phyloP scores from a whole-genome alignment of 2,113 vertebrate species.

The Sinocyclocheilus anophthalmus region DNA sequence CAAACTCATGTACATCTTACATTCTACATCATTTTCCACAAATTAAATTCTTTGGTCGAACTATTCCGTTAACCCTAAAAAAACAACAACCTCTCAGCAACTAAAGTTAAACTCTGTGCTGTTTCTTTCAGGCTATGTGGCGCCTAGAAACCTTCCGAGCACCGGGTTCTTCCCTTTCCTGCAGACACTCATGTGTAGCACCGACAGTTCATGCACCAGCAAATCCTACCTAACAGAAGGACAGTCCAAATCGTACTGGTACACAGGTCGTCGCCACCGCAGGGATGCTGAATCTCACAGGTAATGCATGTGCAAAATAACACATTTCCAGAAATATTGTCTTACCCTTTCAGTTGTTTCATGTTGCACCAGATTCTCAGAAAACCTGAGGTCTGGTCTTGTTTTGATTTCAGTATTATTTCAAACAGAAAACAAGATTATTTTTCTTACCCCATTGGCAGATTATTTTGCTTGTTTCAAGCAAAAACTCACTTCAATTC shows the following conservation, averaged over 20 bases:
- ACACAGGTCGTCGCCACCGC: conserved; percentile 15
- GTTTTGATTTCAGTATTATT: not conserved
- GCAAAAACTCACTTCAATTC: too few relatives aligned
- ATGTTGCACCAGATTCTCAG: not conserved
- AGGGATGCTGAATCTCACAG: conserved; percentile 39
- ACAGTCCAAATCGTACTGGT: not conserved
- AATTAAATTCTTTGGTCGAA: too few relatives aligned
- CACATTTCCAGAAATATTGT: not conserved
- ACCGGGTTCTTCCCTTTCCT: conserved; percentile 92
- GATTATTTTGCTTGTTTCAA: too few relatives aligned
- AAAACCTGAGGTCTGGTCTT: not conserved
- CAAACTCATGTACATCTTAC: not conserved
- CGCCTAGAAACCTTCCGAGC: conserved; percentile 91
- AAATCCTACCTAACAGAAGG: conserved; percentile 69
- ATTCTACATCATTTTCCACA: not conserved
- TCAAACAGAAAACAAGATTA: too few relatives aligned
- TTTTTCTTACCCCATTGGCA: too few relatives aligned
- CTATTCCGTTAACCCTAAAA: not conserved
- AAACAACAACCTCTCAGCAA: not conserved
- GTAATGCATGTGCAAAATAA: conserved; percentile 25
- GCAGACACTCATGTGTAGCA: conserved; percentile 89
- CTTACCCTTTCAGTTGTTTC: not conserved
- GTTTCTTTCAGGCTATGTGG: conserved; percentile 83
- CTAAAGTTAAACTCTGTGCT: not conserved
- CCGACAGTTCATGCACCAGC: conserved; percentile 84